Evolutionary conservation across 1,140 invertebrate species (phyloP).

Genomic region (Anthonomus grandis): DNA sequence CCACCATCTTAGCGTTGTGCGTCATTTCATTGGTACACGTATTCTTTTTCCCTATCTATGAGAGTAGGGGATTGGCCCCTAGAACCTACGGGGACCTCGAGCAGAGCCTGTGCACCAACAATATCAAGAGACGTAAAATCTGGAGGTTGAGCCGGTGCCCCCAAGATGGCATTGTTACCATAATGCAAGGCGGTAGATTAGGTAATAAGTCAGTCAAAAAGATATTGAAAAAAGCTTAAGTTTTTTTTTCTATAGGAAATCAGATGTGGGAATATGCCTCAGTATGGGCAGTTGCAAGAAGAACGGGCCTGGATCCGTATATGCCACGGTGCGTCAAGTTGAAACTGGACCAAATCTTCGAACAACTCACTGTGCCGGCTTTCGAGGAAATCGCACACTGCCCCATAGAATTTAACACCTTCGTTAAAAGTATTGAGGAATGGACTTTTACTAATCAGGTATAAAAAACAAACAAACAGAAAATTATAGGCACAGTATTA

Average conservation of each 20-base stretch:
- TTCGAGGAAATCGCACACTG: slow-evolving; percentile 58
- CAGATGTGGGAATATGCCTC: slow-evolving; percentile 65
- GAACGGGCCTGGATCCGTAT: slow-evolving; percentile 58
- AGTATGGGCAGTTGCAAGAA: slow-evolving; percentile 56
- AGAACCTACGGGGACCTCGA: slow-evolving; percentile 51
- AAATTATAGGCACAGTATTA: too few relatives aligned
- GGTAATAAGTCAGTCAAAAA: too few relatives aligned
- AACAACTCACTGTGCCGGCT: slow-evolving; percentile 56
- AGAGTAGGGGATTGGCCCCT: slow-evolving; percentile 44
- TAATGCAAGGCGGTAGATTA: slow-evolving; percentile 54
- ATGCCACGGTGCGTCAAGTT: slow-evolving; percentile 57
- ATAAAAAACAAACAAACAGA: too few relatives aligned
- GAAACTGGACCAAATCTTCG: slow-evolving; percentile 55
- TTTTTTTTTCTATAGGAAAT: slow-evolving; percentile 58
- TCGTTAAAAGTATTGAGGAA: slow-evolving; percentile 53
- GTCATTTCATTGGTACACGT: slow-evolving; percentile 60
- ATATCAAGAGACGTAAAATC: slow-evolving; percentile 48
- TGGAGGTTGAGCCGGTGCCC: slow-evolving; percentile 53
- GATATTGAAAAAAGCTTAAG: too few relatives aligned
- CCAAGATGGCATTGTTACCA: slow-evolving; percentile 57
- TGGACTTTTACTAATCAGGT: slow-evolving; percentile 58
- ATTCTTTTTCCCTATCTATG: slow-evolving; percentile 61
- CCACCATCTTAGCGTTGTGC: slow-evolving; percentile 56
- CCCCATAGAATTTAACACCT: slow-evolving; percentile 50
- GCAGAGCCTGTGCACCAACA: slow-evolving; percentile 54